phyloP scores from a whole-genome alignment of 1,140 invertebrate species.

The Drosophila eugracilis region DNA sequence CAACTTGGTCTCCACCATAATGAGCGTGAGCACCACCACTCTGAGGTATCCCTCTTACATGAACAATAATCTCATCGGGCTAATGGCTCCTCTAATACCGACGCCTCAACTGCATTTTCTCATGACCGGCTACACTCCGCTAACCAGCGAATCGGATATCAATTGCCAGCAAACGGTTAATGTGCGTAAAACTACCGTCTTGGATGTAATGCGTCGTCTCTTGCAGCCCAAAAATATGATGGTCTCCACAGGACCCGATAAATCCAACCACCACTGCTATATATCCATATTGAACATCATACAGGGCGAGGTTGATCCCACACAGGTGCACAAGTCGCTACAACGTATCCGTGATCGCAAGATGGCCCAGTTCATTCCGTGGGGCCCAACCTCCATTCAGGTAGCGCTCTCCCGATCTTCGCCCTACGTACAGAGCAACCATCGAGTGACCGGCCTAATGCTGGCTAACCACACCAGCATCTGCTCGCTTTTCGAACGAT shows the following conservation, averaged over 20 bases:
- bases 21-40: constrained; percentile 98
- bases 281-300: constrained; percentile 99
- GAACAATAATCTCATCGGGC: constrained; percentile 99
- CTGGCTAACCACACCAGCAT: constrained; percentile 99
- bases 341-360: constrained; percentile 98
- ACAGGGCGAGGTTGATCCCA: constrained; percentile 87
- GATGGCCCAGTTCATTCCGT: constrained; percentile 98
- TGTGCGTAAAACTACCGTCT: constrained; percentile 80
- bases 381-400: constrained; percentile 99
- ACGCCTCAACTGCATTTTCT: constrained; percentile 99
- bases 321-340: constrained; percentile 86
- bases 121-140: constrained; percentile 99
- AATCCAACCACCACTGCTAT: constrained; percentile 96
- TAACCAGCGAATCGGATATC: constrained; percentile 92
- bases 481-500: constrained; percentile 90
- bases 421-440: constrained; percentile 97
- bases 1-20: constrained; percentile 99
- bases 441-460: constrained; percentile 98
- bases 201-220: constrained; percentile 87
- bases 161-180: constrained; percentile 57
- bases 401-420: constrained; percentile 97
- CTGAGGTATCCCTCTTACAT: constrained; percentile 99
- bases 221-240: constrained; percentile 99
- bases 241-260: constrained; percentile 97
- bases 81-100: constrained; percentile 98